phyloP scores from a whole-genome alignment of 1,140 invertebrate species.

The Aleiodes sp. region DNA sequence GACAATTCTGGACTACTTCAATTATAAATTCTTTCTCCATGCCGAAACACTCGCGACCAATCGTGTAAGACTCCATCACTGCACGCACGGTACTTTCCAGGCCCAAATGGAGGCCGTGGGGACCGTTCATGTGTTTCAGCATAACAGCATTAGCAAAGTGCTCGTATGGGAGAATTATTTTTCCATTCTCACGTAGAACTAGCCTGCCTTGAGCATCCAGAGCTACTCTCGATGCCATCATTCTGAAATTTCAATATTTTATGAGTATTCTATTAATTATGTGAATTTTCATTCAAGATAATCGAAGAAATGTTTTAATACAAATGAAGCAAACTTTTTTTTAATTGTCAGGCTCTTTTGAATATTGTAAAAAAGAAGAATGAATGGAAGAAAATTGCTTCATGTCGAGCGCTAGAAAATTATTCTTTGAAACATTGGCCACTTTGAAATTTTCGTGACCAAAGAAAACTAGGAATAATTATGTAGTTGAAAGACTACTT shows the following conservation, averaged over 20 bases:
- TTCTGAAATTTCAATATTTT: constrained; percentile 68
- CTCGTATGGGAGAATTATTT: constrained; percentile 87
- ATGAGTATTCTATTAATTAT: not conserved
- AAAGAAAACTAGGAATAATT: too few species aligned
- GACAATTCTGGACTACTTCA: constrained; percentile 87
- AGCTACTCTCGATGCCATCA: constrained; percentile 83
- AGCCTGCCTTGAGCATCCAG: constrained; percentile 83
- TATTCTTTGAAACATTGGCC: too few species aligned
- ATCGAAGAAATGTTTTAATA: too few species aligned
- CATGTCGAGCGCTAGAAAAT: too few species aligned
- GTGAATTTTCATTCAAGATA: not conserved
- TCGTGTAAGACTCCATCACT: constrained; percentile 86
- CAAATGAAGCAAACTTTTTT: too few species aligned
- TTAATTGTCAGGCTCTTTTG: too few species aligned
- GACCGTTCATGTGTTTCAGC: constrained; percentile 88
- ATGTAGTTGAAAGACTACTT: too few species aligned
- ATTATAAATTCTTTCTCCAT: constrained; percentile 91
- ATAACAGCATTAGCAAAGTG: constrained; percentile 90
- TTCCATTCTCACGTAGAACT: constrained; percentile 84
- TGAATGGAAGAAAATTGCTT: too few species aligned
- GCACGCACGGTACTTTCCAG: constrained; percentile 82
- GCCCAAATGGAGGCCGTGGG: constrained; percentile 82
- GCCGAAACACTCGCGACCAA: constrained; percentile 85
- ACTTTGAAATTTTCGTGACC: too few species aligned
- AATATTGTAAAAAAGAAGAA: too few species aligned